These are phyloP conservation scores for Aplysia californica DNA, from an alignment of 1,140 invertebrate species.

Conservation along the genomic window DNA sequence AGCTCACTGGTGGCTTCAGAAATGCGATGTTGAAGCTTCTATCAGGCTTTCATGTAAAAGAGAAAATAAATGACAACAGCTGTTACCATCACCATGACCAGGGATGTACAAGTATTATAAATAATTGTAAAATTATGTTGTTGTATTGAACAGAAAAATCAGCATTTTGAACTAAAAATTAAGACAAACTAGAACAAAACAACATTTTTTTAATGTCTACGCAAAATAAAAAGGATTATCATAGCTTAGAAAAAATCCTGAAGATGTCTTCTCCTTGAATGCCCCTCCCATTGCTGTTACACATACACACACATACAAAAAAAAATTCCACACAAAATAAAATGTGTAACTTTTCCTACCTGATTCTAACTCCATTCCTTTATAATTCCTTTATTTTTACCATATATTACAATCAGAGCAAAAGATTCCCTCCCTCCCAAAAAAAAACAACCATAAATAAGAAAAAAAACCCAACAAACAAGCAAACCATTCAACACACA, in stretches of 20 bases:
- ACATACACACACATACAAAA: too few relatives aligned
- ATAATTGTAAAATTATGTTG: neutral
- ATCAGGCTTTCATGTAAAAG: conserved; percentile 74
- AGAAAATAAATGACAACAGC: neutral
- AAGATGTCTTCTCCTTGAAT: too few relatives aligned
- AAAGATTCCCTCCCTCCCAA: too few relatives aligned
- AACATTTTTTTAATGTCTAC: neutral
- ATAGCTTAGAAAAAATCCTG: neutral
- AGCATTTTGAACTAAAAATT: neutral
- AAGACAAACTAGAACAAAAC: neutral
- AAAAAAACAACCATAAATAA: neutral
- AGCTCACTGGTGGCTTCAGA: conserved; percentile 89
- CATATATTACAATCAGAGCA: too few relatives aligned
- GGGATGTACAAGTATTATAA: neutral
- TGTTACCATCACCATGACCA: neutral
- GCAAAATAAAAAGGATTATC: neutral
- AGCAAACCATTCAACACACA: neutral
- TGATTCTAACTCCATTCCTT: too few relatives aligned
- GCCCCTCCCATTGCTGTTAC: too few relatives aligned
- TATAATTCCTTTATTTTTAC: too few relatives aligned
- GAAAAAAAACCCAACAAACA: neutral
- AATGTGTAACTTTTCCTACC: too few relatives aligned
- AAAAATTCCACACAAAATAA: too few relatives aligned
- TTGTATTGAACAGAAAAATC: neutral
- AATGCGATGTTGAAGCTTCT: conserved; percentile 86